These are phyloP conservation scores for Peromyscus polionotus DNA, from an alignment of 2,113 vertebrate genomes.

Conservation along the genomic window DNA sequence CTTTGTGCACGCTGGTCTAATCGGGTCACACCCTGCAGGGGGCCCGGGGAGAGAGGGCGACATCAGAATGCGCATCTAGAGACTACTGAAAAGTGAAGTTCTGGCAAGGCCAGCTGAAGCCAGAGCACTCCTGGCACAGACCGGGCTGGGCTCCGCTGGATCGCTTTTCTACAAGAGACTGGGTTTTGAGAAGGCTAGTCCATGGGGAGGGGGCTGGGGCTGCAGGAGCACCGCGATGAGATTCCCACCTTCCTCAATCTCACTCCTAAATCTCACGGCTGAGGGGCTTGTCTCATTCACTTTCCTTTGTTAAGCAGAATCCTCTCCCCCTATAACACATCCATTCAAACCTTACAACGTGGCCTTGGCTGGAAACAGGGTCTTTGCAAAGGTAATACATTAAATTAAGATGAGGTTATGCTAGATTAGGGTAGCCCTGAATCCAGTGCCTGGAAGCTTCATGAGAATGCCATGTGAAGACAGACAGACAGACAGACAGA, in stretches of 20 bases:
- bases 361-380: not conserved
- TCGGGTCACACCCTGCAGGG: not conserved
- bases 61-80: constrained; percentile 57
- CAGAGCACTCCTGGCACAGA: not conserved
- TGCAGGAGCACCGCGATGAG: not conserved
- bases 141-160: not conserved
- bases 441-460: not conserved
- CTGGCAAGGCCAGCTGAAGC: not conserved
- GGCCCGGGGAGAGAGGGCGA: not conserved
- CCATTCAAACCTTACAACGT: not conserved
- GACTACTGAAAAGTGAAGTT: constrained; percentile 25
- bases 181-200: not conserved
- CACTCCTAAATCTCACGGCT: not conserved
- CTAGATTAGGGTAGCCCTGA: not conserved
- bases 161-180: not conserved
- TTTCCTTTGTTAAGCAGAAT: not conserved
- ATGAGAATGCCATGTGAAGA: not conserved
- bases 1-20: not conserved
- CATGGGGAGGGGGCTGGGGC: not conserved
- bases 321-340: not conserved
- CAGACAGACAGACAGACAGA: not conserved
- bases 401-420: not conserved
- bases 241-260: not conserved
- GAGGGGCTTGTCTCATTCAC: not conserved
- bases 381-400: not conserved